Percentiles rank a stretch among this genome's conserved stretches.
phyloP scores from a whole-genome alignment of 2,888 invertebrate genomes.

The Lasioglossum pauxillum region DNA sequence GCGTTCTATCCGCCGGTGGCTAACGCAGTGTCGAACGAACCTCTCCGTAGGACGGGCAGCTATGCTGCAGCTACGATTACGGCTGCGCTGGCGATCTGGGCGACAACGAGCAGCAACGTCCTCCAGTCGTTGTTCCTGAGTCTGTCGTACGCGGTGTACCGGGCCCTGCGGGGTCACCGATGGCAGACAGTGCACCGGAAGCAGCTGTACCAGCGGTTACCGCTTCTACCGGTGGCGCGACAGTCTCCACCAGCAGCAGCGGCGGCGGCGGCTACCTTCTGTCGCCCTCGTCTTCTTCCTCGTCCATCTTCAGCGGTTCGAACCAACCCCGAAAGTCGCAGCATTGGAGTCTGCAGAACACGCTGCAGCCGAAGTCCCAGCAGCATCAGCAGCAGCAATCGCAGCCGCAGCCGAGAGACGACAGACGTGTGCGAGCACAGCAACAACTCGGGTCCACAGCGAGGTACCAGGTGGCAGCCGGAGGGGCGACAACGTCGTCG shows the following conservation, averaged over 20 bases:
- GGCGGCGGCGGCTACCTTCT: slow-evolving; percentile 34
- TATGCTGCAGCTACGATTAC: slow-evolving; percentile 86
- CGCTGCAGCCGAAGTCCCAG: slow-evolving; percentile 29
- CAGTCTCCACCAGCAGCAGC: slow-evolving; percentile 48
- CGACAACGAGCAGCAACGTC: slow-evolving; percentile 72
- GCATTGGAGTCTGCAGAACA: slow-evolving; percentile 41
- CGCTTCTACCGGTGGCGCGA: slow-evolving; percentile 46
- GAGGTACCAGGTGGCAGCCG: slow-evolving; percentile 43
- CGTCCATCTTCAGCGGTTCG: slow-evolving; percentile 44
- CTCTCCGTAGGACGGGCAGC: slow-evolving; percentile 85
- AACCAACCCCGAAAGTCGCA: slow-evolving; percentile 32
- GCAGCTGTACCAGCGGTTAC: slow-evolving; percentile 80
- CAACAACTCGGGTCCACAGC: slow-evolving; percentile 26
- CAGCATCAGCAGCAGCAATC: slow-evolving; percentile 51
- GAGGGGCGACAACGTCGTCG: slow-evolving; percentile 58
- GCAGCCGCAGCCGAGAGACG: slow-evolving; percentile 48
- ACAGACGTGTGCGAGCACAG: slow-evolving; percentile 30
- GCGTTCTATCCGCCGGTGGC: slow-evolving; percentile 61
- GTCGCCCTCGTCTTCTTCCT: slow-evolving; percentile 65
- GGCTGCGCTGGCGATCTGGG: slow-evolving; percentile 84
- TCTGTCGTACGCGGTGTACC: slow-evolving; percentile 71
- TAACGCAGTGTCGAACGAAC: slow-evolving; percentile 69
- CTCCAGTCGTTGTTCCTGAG: slow-evolving; percentile 73
- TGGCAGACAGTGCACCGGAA: slow-evolving; percentile 79
- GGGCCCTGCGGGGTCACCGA: slow-evolving; percentile 72